Evolutionary conservation across 2,113 vertebrate species (phyloP).

Genomic region (Burhinus oedicnemus): DNA sequence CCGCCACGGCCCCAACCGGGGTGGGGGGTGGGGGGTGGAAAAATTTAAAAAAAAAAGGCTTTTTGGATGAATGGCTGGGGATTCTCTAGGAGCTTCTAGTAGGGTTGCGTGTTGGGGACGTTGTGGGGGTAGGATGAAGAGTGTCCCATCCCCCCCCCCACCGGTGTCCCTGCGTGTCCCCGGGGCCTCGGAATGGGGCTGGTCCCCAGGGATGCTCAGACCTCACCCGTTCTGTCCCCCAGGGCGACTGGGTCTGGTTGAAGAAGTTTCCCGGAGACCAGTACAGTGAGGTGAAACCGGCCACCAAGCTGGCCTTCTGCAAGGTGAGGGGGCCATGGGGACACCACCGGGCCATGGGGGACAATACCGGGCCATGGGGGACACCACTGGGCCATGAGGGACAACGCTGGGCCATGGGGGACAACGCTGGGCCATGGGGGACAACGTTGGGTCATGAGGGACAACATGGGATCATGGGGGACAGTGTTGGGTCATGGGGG

Average conservation of each 20-base stretch:
- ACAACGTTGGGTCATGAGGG: no score
- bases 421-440: not conserved
- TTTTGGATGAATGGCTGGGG: not conserved
- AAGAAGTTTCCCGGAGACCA: conserved; percentile 85
- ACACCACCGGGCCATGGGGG: not conserved
- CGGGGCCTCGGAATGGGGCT: not conserved
- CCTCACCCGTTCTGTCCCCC: not conserved
- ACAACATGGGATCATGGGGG: no score
- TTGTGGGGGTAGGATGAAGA: not conserved
- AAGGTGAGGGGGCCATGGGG: conserved; percentile 73
- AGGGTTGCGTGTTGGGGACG: no score
- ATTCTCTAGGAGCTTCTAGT: not conserved
- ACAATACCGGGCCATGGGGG: rapidly evolving
- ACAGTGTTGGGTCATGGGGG: not conserved
- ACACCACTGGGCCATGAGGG: not conserved
- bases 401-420: no score
- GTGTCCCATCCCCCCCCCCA: not conserved
- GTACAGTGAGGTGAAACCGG: conserved; percentile 69
- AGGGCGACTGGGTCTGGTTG: conserved; percentile 96
- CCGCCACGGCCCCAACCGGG: no score
- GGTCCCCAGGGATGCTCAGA: not conserved
- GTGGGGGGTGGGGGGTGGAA: no score
- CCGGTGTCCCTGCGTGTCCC: not conserved
- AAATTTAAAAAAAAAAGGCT: no score
- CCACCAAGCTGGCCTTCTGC: conserved; percentile 81